Evolutionary conservation across 2,888 invertebrate genomes (phyloP), one percentile per base, ranked within the genome.

Genomic region (Petrophora chlorosata): DNA sequence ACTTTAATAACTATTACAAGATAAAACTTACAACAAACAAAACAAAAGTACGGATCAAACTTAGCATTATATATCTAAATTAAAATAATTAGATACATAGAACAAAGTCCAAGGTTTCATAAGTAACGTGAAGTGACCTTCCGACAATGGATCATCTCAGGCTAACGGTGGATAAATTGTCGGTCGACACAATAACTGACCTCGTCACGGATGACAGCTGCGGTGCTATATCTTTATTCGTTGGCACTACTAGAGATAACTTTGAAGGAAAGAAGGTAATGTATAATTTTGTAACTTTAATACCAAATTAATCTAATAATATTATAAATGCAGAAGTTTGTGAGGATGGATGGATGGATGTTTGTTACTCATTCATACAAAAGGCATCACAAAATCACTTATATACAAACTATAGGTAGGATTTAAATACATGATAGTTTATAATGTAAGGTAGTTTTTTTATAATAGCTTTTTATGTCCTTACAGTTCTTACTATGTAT

Each of bases 141-240:
- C 3, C 7, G 12, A 36, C 22, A 3, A 96, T 95, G 94, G 94
- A 97, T 85, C 90, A 92, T 60, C 68, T 96, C 10, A 92, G 94
- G 70, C 76, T 98, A 33, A 92, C 93, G 0, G 71, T 91, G 0
- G 93, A 94, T 25, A 92, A 92, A 65, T 82, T 98, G 26, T 91
- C 93, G 41, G 85, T 96, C 2, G 94, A 93, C 26, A 89, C 91
- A 22, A 92, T 97, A 35, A 92, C 92, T 23, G 90, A 94, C 19
- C 79, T 93, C 8, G 95, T 95, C 0, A 77, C 91, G 0, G 92
- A 94, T 41, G 91, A 94, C 23, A 92, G 91, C 23, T 98, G 97
- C 78, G 99, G 98, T 5, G 98, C 98, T 3, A 92, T 96, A 34
- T 96, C 98, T 0, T 73, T 97, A 16, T 99, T 99, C 84, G 92